phyloP scores from a whole-genome alignment of 2,113 vertebrate species.

The Aythya baeri region DNA sequence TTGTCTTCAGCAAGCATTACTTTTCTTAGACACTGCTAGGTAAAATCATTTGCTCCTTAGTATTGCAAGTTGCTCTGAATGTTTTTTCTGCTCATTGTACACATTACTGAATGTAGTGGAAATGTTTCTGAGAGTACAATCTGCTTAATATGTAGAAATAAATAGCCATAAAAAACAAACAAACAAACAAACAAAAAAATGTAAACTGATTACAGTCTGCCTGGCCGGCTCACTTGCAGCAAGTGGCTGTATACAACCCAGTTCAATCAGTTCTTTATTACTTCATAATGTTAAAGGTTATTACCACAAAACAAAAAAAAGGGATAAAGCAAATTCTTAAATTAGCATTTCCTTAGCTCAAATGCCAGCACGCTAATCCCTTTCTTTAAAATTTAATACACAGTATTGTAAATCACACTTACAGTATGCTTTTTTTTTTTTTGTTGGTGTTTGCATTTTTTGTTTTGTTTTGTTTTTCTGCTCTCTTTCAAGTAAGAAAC shows the following conservation, averaged over 20 bases:
- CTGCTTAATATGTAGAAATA: neutral
- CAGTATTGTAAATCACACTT: neutral
- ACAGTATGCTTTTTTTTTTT: neutral
- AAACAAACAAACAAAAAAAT: neutral
- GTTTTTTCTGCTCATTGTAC: neutral
- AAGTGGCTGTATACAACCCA: neutral
- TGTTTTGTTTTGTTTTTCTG: neutral
- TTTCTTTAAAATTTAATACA: neutral
- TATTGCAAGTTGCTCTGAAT: neutral
- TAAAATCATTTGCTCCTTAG: neutral
- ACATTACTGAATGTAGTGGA: neutral
- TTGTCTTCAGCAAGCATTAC: neutral
- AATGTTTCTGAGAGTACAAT: neutral
- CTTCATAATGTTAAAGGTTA: conserved; percentile 34
- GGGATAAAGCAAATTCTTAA: neutral
- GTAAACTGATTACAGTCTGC: neutral
- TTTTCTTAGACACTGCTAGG: neutral
- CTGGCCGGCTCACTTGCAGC: neutral
- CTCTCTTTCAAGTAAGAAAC: neutral
- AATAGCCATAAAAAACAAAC: neutral
- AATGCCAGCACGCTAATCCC: neutral
- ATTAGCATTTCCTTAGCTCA: conserved; percentile 9
- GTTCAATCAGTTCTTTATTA: conserved; percentile 30
- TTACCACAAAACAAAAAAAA: neutral
- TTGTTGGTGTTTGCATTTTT: neutral